These are phyloP conservation scores for Rhizomys pruinosus DNA, from an alignment of 2,113 vertebrate species.

Conservation along the genomic window DNA sequence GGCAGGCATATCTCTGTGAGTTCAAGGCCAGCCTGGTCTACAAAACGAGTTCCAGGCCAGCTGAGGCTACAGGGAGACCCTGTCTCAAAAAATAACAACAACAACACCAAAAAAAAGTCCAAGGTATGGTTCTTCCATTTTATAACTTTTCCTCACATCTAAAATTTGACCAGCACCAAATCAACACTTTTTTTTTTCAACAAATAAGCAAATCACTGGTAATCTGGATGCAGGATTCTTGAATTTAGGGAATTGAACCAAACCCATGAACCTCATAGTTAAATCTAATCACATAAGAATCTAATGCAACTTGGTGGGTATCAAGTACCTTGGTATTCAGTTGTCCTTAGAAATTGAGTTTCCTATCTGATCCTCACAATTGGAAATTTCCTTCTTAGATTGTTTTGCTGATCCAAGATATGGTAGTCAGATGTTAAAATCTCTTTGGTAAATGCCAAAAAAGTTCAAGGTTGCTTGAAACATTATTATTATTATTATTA, in stretches of 20 bases:
- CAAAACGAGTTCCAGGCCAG: too few relatives aligned
- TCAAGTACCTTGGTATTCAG: background rate
- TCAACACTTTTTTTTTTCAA: conserved; percentile 3
- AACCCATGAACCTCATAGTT: conserved; percentile 14
- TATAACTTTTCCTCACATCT: background rate
- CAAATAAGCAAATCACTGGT: background rate
- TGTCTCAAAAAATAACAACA: too few relatives aligned
- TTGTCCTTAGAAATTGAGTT: background rate
- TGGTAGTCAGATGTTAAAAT: background rate
- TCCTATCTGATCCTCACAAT: background rate
- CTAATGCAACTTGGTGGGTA: background rate
- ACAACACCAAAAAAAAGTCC: too few relatives aligned
- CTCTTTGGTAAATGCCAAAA: background rate
- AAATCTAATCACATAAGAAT: background rate
- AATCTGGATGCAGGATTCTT: background rate
- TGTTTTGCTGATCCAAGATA: background rate
- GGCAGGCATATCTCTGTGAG: too few relatives aligned
- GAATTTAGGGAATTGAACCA: background rate
- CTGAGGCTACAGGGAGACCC: too few relatives aligned
- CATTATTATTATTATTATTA: background rate
- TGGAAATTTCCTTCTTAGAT: background rate
- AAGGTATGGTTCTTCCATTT: background rate
- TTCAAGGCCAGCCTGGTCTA: too few relatives aligned
- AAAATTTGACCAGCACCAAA: background rate
- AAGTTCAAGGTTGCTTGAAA: conserved; percentile 20